A percentile compares a stretch with the other conserved stretches of the same genome.
phyloP scores from a whole-genome alignment of 2,888 invertebrate species.

The Chalcosyrphus nemorum region DNA sequence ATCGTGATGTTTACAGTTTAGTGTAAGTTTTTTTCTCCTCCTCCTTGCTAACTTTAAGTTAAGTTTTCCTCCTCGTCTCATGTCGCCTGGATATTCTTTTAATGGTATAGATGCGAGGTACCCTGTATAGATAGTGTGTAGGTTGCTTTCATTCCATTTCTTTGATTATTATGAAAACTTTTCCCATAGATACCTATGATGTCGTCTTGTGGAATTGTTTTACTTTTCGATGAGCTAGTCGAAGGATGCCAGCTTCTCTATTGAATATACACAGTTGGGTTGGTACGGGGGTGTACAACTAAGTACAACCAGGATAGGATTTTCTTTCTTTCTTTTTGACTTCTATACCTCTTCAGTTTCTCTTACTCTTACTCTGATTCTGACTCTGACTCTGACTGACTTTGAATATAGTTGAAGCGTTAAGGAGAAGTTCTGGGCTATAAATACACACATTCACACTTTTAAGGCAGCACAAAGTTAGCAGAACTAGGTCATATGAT shows the following conservation, averaged over 20 bases:
- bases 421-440: conserved; percentile 41
- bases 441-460: conserved; percentile 18
- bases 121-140: neutral
- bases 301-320: conserved; percentile 18
- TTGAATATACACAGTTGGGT: neutral
- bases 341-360: neutral
- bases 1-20: conserved; percentile 38
- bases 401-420: conserved; percentile 45
- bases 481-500: conserved; percentile 50
- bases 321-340: conserved; percentile 34
- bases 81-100: neutral
- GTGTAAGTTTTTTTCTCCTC: conserved; percentile 26
- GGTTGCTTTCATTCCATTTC: conserved; percentile 10
- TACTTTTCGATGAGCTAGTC: conserved; percentile 11
- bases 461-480: conserved; percentile 37
- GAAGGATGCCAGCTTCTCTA: conserved; percentile 2
- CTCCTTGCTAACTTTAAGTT: conserved; percentile 23
- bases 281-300: neutral
- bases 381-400: conserved; percentile 21
- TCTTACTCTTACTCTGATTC: too few species aligned
- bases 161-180: conserved; percentile 52
- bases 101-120: neutral
- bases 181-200: conserved; percentile 30
- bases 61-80: neutral
- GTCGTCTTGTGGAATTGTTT: conserved; percentile 30